Evolutionary conservation across 2,888 invertebrate species (phyloP).

Genomic region (Microctonus aethiopoides): DNA sequence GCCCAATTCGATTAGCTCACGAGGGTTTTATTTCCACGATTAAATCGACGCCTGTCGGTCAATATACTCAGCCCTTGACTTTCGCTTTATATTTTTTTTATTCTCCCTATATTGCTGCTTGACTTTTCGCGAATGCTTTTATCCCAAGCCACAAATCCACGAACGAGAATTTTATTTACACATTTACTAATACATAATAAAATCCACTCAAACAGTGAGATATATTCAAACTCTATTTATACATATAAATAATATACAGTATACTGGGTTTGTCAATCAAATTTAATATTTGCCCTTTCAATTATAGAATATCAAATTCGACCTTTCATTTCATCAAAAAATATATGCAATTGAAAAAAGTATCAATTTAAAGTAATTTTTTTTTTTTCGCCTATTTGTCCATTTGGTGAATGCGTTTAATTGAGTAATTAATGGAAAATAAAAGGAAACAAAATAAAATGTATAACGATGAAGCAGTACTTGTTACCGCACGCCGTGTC

Average conservation of each 20-base stretch:
- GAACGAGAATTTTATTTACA: neutral
- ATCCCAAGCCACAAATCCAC: neutral
- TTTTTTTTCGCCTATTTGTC: neutral
- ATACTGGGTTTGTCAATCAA: neutral
- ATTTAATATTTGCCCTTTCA: neutral
- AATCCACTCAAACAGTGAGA: neutral
- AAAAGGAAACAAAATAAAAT: neutral
- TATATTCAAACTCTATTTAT: neutral
- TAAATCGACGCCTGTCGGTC: conserved; percentile 27
- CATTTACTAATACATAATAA: neutral
- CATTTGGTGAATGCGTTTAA: neutral
- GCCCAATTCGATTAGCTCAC: conserved; percentile 27
- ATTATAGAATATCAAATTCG: too few species aligned
- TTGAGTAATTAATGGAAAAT: neutral
- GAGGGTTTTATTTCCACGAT: conserved; percentile 24
- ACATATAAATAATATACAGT: too few species aligned
- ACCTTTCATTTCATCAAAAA: neutral
- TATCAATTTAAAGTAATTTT: too few species aligned
- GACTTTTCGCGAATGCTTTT: neutral
- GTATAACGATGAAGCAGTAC: neutral
- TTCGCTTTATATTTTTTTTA: neutral
- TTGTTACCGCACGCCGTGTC: neutral
- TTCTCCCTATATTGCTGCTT: neutral
- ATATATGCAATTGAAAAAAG: neutral
- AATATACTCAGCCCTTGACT: neutral